Conservation (phyloP, 2,797 vertebrate genomes). For the Petrocephalus schoutedeni region DNA sequence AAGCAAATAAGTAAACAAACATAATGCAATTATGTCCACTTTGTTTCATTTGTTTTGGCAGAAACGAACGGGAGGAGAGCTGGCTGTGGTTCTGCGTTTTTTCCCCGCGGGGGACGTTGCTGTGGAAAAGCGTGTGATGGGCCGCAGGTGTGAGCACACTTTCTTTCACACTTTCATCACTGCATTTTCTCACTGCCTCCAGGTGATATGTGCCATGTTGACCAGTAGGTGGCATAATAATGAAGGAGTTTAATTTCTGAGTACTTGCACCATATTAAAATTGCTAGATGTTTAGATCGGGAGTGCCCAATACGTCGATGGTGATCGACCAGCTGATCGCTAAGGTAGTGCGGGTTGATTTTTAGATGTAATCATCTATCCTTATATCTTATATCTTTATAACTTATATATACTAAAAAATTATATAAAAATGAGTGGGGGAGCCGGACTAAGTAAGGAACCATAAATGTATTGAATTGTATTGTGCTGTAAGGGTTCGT, state of each 20-base stretch:
- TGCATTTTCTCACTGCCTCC: neutral
- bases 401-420: no score
- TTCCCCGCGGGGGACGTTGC: neutral
- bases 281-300: neutral
- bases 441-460: no score
- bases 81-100: neutral
- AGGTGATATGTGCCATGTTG: neutral
- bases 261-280: neutral
- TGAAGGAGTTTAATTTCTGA: neutral
- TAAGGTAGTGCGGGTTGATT: no score
- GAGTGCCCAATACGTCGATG: no score
- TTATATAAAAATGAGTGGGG: no score
- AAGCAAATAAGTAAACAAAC: neutral
- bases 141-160: neutral
- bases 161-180: neutral
- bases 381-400: no score
- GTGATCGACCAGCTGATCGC: no score
- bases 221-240: neutral
- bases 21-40: neutral
- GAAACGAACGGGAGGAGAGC: neutral
- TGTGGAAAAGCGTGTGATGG: neutral
- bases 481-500: no score
- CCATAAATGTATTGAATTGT: no score
- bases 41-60: neutral
- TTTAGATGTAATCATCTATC: no score